Evolutionary conservation across 2,797 vertebrate species (phyloP).

Genomic region (Channallabes apus): DNA sequence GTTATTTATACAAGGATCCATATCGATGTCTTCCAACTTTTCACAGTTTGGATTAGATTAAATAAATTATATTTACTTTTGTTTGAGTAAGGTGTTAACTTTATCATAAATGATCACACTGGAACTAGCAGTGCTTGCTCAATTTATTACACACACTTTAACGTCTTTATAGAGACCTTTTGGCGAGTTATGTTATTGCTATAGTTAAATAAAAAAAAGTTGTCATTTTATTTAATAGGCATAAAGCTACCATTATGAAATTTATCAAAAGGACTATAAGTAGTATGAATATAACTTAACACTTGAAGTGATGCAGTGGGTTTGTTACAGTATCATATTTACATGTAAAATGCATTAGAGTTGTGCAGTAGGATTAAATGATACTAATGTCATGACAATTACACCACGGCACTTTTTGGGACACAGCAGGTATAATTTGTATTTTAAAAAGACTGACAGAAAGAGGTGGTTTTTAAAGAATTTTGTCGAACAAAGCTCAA

Average conservation of each 20-base stretch:
- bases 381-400: neutral
- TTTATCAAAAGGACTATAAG: neutral
- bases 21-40: neutral
- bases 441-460: neutral
- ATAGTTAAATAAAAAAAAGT: neutral
- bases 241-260: neutral
- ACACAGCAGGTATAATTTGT: neutral
- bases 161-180: neutral
- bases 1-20: neutral
- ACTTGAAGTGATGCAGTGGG: neutral
- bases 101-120: conserved; percentile 6
- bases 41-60: conserved; percentile 14
- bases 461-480: neutral
- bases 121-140: neutral
- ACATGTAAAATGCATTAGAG: neutral
- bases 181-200: neutral
- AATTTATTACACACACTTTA: neutral
- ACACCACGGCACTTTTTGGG: neutral
- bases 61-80: conserved; percentile 1
- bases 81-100: conserved; percentile 43
- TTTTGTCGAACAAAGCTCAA: neutral
- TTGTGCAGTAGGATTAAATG: too few species aligned
- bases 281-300: neutral
- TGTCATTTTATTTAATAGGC: neutral
- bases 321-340: neutral